These are phyloP conservation scores for Aphelinus certus DNA, from an alignment of 1,140 invertebrate species.

Conservation along the genomic window DNA sequence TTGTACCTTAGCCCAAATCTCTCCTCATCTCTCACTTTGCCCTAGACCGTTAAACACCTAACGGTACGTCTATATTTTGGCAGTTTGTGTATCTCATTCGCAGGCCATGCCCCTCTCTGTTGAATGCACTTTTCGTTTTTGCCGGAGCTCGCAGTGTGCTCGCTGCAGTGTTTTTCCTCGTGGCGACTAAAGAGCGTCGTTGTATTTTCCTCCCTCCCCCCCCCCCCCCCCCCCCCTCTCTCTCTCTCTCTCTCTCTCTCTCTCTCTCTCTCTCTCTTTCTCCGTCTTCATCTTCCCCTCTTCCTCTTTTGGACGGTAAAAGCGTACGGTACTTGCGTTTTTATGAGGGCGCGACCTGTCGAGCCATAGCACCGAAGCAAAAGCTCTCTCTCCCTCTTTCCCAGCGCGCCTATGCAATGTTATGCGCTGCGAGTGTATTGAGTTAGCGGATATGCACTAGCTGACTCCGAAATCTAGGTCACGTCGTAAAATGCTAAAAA, in stretches of 20 bases:
- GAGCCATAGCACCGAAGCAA: not conserved
- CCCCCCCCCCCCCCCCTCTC: too few relatives aligned
- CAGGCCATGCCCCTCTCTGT: not conserved
- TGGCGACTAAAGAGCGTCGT: conserved; percentile 1
- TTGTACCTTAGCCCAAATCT: not conserved
- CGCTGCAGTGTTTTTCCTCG: not conserved
- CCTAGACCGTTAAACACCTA: not conserved
- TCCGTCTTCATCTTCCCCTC: not conserved
- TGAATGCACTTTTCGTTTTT: conserved; percentile 1
- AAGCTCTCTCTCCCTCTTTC: conserved; percentile 6
- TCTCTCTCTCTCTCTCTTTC: conserved; percentile 2
- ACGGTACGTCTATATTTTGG: conserved; percentile 26
- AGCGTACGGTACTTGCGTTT: conserved; percentile 41
- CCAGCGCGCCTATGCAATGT: not conserved
- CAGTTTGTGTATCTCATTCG: not conserved
- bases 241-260: not conserved
- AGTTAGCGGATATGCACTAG: not conserved
- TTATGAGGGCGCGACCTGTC: conserved; percentile 32
- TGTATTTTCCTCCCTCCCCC: not conserved
- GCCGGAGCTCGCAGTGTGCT: not conserved
- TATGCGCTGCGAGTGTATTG: not conserved
- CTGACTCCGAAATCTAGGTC: conserved; percentile 21
- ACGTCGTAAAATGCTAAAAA: conserved; percentile 26
- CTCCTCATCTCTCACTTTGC: not conserved
- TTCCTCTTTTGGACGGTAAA: conserved; percentile 19